Percentiles rank a stretch among this genome's conserved stretches.
These are phyloP conservation scores for Anarhynchus alexandrinus DNA, from an alignment of 2,113 vertebrate genomes.

Conservation along the genomic window DNA sequence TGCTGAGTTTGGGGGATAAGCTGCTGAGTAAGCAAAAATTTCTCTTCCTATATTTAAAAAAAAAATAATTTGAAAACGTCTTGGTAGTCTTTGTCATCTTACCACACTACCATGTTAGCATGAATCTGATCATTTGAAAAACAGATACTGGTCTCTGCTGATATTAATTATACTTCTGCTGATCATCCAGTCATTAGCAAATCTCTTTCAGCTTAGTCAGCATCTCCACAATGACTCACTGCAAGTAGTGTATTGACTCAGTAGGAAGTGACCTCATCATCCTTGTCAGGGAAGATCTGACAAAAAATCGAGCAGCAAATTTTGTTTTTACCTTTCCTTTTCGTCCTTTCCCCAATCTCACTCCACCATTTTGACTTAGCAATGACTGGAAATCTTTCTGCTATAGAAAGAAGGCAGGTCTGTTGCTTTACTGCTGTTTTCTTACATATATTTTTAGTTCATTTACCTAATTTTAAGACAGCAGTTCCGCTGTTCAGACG, in stretches of 20 bases:
- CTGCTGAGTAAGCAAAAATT: background rate
- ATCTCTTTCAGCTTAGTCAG: constrained; percentile 50
- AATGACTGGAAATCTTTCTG: background rate
- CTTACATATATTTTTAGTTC: background rate
- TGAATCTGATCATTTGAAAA: background rate
- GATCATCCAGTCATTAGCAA: constrained; percentile 38
- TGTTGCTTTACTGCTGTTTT: background rate
- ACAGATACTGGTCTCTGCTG: background rate
- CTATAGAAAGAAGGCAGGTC: background rate
- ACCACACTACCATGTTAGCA: background rate
- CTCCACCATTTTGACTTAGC: background rate
- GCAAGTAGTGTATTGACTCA: constrained; percentile 33
- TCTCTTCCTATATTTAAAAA: background rate
- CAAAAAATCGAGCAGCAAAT: background rate
- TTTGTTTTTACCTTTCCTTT: constrained; percentile 22
- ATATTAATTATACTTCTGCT: constrained; percentile 38
- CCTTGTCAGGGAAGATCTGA: constrained; percentile 9
- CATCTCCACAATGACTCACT: constrained; percentile 46
- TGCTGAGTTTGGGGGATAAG: background rate
- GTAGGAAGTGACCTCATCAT: constrained; percentile 45
- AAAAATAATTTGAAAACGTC: background rate
- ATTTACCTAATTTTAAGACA: background rate
- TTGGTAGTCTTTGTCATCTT: background rate
- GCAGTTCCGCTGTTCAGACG: constrained; percentile 6
- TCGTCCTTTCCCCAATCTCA: background rate